These are phyloP conservation scores for Puma concolor DNA, from an alignment of 2,113 vertebrate genomes.

Conservation along the genomic window DNA sequence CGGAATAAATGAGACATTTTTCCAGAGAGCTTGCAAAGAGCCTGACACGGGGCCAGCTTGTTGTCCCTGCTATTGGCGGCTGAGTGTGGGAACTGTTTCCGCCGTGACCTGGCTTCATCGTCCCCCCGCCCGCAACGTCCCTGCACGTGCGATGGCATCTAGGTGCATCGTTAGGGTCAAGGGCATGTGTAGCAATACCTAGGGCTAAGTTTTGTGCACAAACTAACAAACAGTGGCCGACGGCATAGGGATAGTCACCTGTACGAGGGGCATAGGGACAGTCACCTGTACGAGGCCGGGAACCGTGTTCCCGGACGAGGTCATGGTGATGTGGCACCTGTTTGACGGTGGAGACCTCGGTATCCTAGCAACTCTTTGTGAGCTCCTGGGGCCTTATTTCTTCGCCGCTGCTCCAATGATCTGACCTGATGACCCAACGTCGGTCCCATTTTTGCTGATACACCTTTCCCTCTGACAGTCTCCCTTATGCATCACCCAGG, in stretches of 20 bases:
- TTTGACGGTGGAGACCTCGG: neutral
- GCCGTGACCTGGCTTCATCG: fast-evolving
- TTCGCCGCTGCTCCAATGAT: fast-evolving
- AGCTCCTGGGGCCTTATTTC: fast-evolving
- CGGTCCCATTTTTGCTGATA: fast-evolving
- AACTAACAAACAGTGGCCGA: fast-evolving
- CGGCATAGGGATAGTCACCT: fast-evolving
- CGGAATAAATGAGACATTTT: fast-evolving
- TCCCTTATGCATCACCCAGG: fast-evolving
- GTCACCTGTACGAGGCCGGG: fast-evolving
- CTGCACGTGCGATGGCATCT: fast-evolving
- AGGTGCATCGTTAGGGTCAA: fast-evolving
- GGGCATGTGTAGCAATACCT: fast-evolving
- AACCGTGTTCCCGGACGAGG: fast-evolving
- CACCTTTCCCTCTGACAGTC: fast-evolving
- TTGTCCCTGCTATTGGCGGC: fast-evolving
- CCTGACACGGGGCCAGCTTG: fast-evolving
- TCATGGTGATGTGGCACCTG: fast-evolving
- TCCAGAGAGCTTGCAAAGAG: neutral
- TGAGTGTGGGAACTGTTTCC: fast-evolving
- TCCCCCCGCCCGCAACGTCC: fast-evolving
- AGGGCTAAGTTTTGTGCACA: fast-evolving
- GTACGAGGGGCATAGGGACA: fast-evolving
- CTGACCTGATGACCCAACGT: fast-evolving
- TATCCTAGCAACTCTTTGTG: fast-evolving